A percentile compares a stretch with the other conserved stretches of the same genome.
These are phyloP conservation scores for Peribatodes rhomboidaria DNA, from an alignment of 2,888 invertebrate genomes.

Conservation along the genomic window DNA sequence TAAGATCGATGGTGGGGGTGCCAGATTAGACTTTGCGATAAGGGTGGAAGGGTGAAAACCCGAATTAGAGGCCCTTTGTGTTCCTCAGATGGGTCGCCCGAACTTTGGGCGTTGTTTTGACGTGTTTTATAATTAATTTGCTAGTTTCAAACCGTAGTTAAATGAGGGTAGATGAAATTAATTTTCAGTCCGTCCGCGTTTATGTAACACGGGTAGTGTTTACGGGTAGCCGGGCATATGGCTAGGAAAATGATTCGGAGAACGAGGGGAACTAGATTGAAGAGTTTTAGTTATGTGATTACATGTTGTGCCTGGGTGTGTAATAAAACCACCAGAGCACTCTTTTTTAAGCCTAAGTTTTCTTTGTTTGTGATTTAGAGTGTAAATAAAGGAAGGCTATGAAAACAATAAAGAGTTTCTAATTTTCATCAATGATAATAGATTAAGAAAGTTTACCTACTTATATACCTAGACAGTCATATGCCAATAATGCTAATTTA, in stretches of 20 bases:
- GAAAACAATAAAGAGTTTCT: background rate
- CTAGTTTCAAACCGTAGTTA: slow-evolving; percentile 82
- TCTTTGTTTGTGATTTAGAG: too few relatives aligned
- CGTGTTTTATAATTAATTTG: slow-evolving; percentile 86
- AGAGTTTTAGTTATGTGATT: background rate
- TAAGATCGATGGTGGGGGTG: slow-evolving; percentile 84
- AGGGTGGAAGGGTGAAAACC: slow-evolving; percentile 75
- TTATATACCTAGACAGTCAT: too few relatives aligned
- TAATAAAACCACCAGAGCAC: background rate
- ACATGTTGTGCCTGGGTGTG: background rate
- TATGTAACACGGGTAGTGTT: slow-evolving; percentile 37
- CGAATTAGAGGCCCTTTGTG: slow-evolving; percentile 81
- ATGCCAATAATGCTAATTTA: too few relatives aligned
- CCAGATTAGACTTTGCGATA: slow-evolving; percentile 82
- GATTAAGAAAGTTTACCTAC: too few relatives aligned
- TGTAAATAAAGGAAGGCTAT: too few relatives aligned
- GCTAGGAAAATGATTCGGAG: background rate
- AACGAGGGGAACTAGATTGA: background rate
- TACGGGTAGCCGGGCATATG: background rate
- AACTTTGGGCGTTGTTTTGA: slow-evolving; percentile 83
- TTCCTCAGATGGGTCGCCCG: slow-evolving; percentile 78
- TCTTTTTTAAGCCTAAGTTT: background rate
- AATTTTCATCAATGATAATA: background rate
- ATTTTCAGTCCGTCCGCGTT: slow-evolving; percentile 62
- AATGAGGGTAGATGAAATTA: slow-evolving; percentile 74